Evolutionary conservation across 2,888 invertebrate species (phyloP).

Genomic region (Dexiosoma caninum): DNA sequence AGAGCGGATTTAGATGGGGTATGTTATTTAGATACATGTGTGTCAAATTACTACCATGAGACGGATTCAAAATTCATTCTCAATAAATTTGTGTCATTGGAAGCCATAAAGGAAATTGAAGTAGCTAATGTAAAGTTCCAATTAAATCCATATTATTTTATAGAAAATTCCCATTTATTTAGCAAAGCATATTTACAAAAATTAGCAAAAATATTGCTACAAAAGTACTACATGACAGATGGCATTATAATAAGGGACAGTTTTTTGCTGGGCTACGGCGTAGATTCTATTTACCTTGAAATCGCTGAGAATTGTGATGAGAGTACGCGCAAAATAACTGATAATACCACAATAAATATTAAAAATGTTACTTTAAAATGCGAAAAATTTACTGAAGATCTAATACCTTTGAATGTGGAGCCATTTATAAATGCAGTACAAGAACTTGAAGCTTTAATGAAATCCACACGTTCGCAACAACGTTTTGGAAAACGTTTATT

Average conservation of each 20-base stretch:
- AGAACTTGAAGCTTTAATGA: constrained; percentile 69
- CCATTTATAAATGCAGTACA: constrained; percentile 69
- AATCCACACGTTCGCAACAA: constrained; percentile 71
- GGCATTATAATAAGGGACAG: constrained; percentile 47
- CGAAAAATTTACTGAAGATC: neutral
- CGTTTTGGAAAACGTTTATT: neutral
- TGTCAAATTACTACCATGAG: constrained; percentile 59
- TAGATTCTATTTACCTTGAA: constrained; percentile 66
- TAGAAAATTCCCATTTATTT: constrained; percentile 8
- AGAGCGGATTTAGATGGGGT: constrained; percentile 57
- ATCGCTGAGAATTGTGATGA: constrained; percentile 40
- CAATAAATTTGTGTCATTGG: neutral
- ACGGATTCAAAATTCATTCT: constrained; percentile 12
- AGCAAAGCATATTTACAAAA: constrained; percentile 30
- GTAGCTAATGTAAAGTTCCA: neutral
- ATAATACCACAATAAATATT: constrained; percentile 65
- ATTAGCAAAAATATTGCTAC: constrained; percentile 57
- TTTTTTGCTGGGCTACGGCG: constrained; percentile 65
- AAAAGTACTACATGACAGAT: constrained; percentile 55
- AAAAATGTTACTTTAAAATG: constrained; percentile 67
- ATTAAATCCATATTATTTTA: constrained; percentile 28
- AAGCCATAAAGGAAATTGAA: neutral
- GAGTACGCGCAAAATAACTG: constrained; percentile 64
- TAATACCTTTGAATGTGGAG: constrained; percentile 39
- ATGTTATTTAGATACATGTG: constrained; percentile 69